Evolutionary conservation across 1,140 invertebrate genomes (phyloP), one percentile per base, ranked within the genome.

Genomic region (Chrysoperla carnea): DNA sequence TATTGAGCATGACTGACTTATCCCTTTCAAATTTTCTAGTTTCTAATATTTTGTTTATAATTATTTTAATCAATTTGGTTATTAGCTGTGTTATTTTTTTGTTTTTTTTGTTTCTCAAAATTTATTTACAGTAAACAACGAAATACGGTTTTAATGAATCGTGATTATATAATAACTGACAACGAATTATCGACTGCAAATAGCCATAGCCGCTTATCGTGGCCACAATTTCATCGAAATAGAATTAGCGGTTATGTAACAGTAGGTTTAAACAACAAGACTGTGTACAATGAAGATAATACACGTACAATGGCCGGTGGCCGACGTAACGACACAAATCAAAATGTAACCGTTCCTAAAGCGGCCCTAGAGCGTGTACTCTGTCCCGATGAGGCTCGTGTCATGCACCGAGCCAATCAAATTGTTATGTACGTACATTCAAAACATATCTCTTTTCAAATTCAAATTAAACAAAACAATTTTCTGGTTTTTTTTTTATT

Each of bases 381-480:
- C 55, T 69, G 72, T 58, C 71, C 73, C 50, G 76, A 81, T 57
- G 78, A 82, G 66, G 73, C 75, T 48, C 77, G 77, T 58, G 80
- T 81, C 52, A 76, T 84, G 69, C 78, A 82, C 67, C 73, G 76
- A 59, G 81, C 81, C 57, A 82, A 78, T 70, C 80, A 81, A 60
- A 84, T 84, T 63, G 79, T 84, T 59, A 82, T 81, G 80, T 84
- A 83, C 70, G 79, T 81, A 69, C 41, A 13, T 13, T 29, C 41
- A 29, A 29, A 33, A 23, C 17, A 23, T 5, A 23, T 23, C 17
- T 23, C 17, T 23, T 23, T 23, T 23, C n/a, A n/a, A n/a, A n/a
- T n/a, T 23, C 17, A 23, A 23, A 23, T 23, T 23, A 23, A 23
- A 23, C 17, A 23, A 46, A 40, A 41, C 33, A 17, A 23, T 42